A percentile compares a stretch with the other conserved stretches of the same genome.
These are phyloP conservation scores for Drosophila bunnanda DNA, from an alignment of 2,888 invertebrate genomes.

Conservation along the genomic window DNA sequence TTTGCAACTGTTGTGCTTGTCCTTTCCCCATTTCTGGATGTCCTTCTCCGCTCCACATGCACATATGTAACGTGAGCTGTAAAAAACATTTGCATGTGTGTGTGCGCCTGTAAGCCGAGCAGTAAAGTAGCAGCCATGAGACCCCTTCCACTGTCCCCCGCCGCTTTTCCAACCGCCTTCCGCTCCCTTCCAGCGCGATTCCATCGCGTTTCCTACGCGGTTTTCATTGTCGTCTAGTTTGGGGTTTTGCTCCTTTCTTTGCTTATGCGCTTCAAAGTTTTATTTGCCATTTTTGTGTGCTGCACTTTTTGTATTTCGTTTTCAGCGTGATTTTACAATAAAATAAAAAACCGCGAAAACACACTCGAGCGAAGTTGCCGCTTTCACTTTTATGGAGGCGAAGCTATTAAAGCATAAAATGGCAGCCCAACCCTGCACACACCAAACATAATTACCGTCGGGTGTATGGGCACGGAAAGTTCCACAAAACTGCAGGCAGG, in stretches of 20 bases:
- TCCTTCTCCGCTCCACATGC: constrained; percentile 13
- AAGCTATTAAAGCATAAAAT: constrained; percentile 71
- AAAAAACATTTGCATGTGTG: constrained; percentile 41
- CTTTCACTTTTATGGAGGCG: constrained; percentile 58
- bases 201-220: constrained; percentile 61
- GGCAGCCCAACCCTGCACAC: constrained; percentile 15
- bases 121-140: constrained; percentile 60
- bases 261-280: constrained; percentile 54
- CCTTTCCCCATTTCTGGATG: constrained; percentile 34
- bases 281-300: constrained; percentile 58
- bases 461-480: constrained; percentile 23
- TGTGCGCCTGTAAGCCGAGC: constrained; percentile 14
- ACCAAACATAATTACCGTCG: constrained; percentile 52
- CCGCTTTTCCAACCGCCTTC: constrained; percentile 10
- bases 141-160: constrained; percentile 22
- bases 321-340: constrained; percentile 65
- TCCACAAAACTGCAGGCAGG: constrained; percentile 20
- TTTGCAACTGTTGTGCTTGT: constrained; percentile 35
- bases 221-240: constrained; percentile 51
- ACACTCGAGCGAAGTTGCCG: constrained; percentile 43
- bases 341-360: constrained; percentile 51
- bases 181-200: constrained; percentile 54
- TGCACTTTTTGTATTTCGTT: constrained; percentile 41
- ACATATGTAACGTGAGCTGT: constrained; percentile 37
- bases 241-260: constrained; percentile 28